Evolutionary conservation across 2,113 vertebrate species (phyloP).

Genomic region (Mustela nigripes): DNA sequence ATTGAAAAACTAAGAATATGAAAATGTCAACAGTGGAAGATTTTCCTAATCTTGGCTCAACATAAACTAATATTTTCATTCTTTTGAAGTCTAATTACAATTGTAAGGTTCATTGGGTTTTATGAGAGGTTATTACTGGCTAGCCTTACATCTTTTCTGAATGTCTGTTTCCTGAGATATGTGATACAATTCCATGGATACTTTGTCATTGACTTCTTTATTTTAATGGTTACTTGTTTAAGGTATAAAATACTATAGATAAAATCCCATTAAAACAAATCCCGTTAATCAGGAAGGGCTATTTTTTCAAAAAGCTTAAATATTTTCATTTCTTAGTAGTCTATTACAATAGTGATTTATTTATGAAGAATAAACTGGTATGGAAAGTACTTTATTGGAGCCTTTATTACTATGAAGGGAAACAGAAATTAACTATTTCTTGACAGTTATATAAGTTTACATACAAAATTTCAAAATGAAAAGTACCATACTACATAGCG

Average conservation of each 20-base stretch:
- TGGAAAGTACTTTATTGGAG: slow-evolving; percentile 18
- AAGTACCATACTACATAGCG: background rate
- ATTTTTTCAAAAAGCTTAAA: slow-evolving; percentile 44
- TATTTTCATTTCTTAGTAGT: slow-evolving; percentile 60
- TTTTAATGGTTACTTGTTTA: slow-evolving; percentile 46
- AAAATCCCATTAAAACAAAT: slow-evolving; percentile 60
- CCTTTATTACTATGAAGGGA: slow-evolving; percentile 42
- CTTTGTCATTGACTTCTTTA: slow-evolving; percentile 24
- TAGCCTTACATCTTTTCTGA: slow-evolving; percentile 74
- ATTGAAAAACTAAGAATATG: slow-evolving; percentile 89
- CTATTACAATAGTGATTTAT: slow-evolving; percentile 42
- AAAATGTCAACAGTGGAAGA: slow-evolving; percentile 84
- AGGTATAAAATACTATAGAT: slow-evolving; percentile 19
- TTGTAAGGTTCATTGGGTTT: slow-evolving; percentile 75
- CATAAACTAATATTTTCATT: slow-evolving; percentile 43
- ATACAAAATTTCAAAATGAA: slow-evolving; percentile 50
- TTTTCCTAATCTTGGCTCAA: background rate
- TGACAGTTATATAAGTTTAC: slow-evolving; percentile 55
- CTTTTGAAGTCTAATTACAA: slow-evolving; percentile 69
- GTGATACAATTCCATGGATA: background rate
- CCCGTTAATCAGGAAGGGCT: slow-evolving; percentile 41
- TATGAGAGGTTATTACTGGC: slow-evolving; percentile 34
- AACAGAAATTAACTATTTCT: slow-evolving; percentile 36
- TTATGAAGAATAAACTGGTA: slow-evolving; percentile 48
- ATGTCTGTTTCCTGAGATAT: slow-evolving; percentile 55